Base-by-base conservation (phyloP, 1,140 invertebrate species). In the Eupristina koningsbergeri region DNA sequence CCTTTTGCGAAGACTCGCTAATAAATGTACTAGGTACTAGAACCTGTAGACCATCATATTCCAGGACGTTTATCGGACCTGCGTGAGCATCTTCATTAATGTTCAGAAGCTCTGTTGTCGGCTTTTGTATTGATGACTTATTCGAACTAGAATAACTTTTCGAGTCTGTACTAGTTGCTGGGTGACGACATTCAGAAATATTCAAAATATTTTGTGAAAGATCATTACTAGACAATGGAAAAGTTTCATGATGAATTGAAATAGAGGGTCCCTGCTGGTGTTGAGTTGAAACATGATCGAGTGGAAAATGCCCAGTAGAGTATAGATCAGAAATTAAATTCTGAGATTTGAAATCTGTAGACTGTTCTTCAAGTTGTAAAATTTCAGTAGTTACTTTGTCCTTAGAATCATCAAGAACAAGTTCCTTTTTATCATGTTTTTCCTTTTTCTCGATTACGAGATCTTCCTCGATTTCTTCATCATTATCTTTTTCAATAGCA, bases 1-100 rank as follows among this genome's bases (percentile, higher is more conserved):
- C 92, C 86, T 93, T 93, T 80, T 92, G 91, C 17, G 91, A 92
- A 15, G 92, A 92, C 85, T 92, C 92, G 84, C 92, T 92, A 82
- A 92, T 92, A 85, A 92, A 91, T 86, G 92, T 91, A 87, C 91
- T 93, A 81, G 92, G 92, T 74, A 93, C 91, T 84, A 92, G 87
- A 80, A 93, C 92, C 74, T 92, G 92, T 47, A 93, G 87, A 47
- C 92, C 92, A 84, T 93, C 92, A 79, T 92, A 92, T 83, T 93
- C 92, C 83, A 93, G 92, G 53, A 93, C 89, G 80, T 93, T 93
- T 73, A 93, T 90, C 39, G 91, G 91, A 13, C 92, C 91, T 15
- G 91, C 89, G 75, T 92, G 92, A n/a, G 92, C 92, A 82, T 93
- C 91, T 78, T 93, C 92, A 64, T 91, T 93, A 45, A 93, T 92